Evolutionary conservation across 2,888 invertebrate genomes (phyloP).

Genomic region (Coenonympha arcania): DNA sequence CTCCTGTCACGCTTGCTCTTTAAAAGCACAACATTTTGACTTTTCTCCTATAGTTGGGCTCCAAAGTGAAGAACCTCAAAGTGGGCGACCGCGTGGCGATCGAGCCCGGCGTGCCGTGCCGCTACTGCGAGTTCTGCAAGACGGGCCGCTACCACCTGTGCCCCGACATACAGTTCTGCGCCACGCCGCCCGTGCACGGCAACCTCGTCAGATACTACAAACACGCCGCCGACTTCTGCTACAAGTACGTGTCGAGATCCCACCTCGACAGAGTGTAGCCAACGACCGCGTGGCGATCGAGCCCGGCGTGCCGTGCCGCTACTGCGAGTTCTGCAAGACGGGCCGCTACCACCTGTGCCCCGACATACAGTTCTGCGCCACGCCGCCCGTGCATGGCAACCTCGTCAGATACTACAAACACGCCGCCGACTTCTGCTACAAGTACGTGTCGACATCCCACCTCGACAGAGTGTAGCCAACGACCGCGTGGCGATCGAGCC

Average conservation of each 20-base stretch:
- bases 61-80: conserved; percentile 78
- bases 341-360: conserved; percentile 94
- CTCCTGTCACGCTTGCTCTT: no score
- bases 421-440: conserved; percentile 90
- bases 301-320: conserved; percentile 91
- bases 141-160: conserved; percentile 93
- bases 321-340: conserved; percentile 87
- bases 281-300: no score
- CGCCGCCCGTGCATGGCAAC: conserved; percentile 94
- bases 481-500: no score
- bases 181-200: conserved; percentile 96
- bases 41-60: conserved; percentile 44
- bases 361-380: conserved; percentile 93
- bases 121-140: conserved; percentile 88
- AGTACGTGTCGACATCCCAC: no score
- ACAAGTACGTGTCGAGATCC: conserved; percentile 72
- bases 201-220: conserved; percentile 89
- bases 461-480: no score
- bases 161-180: conserved; percentile 88
- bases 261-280: no score
- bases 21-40: no score
- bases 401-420: conserved; percentile 90
- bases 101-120: conserved; percentile 94
- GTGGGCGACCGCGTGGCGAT: conserved; percentile 93
- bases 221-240: conserved; percentile 92